Conservation (phyloP, 2,888 invertebrate genomes). For the Andrena camellia region DNA sequence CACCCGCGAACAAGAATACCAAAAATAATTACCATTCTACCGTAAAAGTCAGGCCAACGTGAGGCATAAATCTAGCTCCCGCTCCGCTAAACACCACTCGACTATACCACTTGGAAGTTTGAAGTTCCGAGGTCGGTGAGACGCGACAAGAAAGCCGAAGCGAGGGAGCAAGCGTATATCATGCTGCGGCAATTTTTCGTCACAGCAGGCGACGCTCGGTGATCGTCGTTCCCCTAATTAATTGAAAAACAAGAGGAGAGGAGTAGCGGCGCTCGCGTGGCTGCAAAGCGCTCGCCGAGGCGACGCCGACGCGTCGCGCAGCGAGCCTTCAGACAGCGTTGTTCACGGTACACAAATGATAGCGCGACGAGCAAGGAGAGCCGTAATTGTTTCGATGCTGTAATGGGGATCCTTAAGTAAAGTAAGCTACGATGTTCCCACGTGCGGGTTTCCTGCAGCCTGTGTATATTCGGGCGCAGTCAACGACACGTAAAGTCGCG, state of each 20-base stretch:
- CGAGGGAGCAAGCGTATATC: not conserved
- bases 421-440: conserved; percentile 73
- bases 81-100: not conserved
- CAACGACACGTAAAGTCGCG: conserved; percentile 77
- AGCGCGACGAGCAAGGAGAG: conserved; percentile 40
- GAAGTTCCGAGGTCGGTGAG: too few species aligned
- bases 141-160: not conserved
- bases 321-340: conserved; percentile 8
- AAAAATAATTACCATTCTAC: not conserved
- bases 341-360: conserved; percentile 30
- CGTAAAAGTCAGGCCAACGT: not conserved
- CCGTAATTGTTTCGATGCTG: conserved; percentile 64
- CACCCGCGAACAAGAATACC: too few species aligned
- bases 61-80: not conserved
- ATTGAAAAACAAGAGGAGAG: not conserved
- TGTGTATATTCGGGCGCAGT: conserved; percentile 75
- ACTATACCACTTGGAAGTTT: too few species aligned
- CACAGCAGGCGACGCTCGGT: not conserved
- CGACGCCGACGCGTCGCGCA: not conserved
- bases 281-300: not conserved
- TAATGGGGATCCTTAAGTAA: conserved; percentile 58
- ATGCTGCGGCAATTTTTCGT: not conserved
- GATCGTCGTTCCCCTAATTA: conserved; percentile 6
- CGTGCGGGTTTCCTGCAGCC: conserved; percentile 74
- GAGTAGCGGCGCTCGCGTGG: not conserved